Conservation (phyloP, 2,797 vertebrate species). For the Rhinophrynus dorsalis region DNA sequence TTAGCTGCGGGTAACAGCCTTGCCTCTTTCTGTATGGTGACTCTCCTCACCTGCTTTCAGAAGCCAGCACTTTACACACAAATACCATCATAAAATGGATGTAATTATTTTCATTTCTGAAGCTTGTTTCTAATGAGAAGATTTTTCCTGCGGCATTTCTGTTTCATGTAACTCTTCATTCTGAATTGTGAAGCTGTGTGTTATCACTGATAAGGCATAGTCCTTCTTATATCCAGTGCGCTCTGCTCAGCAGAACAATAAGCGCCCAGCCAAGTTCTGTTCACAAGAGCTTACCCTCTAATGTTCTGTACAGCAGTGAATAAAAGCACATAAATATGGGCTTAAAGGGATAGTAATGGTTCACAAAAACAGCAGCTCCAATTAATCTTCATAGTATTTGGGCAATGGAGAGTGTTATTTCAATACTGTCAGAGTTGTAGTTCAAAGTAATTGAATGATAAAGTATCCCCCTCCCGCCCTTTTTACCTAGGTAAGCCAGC, state of each 20-base stretch:
- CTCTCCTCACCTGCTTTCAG: slow-evolving; percentile 65
- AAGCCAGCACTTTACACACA: slow-evolving; percentile 64
- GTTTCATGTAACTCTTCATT: slow-evolving; percentile 63
- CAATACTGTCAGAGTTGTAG: too few species aligned
- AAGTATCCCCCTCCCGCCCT: too few species aligned
- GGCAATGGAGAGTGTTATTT: too few species aligned
- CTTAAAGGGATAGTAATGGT: too few species aligned
- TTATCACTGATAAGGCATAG: slow-evolving; percentile 61
- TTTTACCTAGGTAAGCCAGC: too few species aligned
- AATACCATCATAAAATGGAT: slow-evolving; percentile 64
- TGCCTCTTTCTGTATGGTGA: slow-evolving; percentile 33
- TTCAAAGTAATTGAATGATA: too few species aligned
- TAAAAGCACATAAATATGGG: too few species aligned
- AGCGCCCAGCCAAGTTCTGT: background rate
- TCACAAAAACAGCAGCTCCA: too few species aligned
- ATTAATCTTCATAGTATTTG: too few species aligned
- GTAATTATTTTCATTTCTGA: slow-evolving; percentile 65
- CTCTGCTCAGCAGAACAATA: background rate
- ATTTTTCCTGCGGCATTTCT: slow-evolving; percentile 51
- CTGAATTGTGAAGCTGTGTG: slow-evolving; percentile 60
- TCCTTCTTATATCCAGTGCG: background rate
- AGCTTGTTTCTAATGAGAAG: slow-evolving; percentile 59
- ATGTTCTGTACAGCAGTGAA: background rate
- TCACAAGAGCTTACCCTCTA: slow-evolving; percentile 16
- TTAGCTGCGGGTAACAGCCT: slow-evolving; percentile 53